A percentile compares a stretch with the other conserved stretches of the same genome.
These are phyloP conservation scores for Mycalesis mineus DNA, from an alignment of 2,888 invertebrate species.

Conservation along the genomic window DNA sequence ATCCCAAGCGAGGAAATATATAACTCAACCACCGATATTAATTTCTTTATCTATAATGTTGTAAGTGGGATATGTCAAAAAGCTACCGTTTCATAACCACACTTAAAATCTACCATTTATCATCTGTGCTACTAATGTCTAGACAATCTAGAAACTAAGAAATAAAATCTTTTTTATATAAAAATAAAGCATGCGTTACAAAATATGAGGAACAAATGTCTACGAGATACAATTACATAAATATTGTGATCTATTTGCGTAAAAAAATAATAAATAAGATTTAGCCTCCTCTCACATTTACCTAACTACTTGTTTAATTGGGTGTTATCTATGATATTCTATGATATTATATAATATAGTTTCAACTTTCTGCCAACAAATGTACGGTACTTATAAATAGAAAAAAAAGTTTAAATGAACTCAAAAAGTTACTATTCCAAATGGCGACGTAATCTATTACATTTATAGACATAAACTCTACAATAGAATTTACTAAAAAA, in stretches of 20 bases:
- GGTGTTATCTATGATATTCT: conserved; percentile 10
- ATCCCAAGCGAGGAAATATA: conserved; percentile 21
- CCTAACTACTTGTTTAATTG: conserved; percentile 24
- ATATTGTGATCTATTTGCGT: conserved; percentile 29
- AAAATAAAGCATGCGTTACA: conserved; percentile 19
- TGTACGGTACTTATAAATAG: conserved; percentile 6
- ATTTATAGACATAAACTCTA: conserved; percentile 1
- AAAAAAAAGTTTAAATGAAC: conserved; percentile 10
- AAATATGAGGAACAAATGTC: conserved; percentile 48
- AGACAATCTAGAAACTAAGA: conserved; percentile 10
- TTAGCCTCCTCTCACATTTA: conserved; percentile 37
- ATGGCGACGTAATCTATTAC: conserved; percentile 11
- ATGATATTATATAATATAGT: conserved; percentile 11
- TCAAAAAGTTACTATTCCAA: conserved; percentile 19
- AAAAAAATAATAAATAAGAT: conserved; percentile 47
- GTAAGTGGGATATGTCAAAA: conserved; percentile 24
- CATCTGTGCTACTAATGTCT: conserved; percentile 20
- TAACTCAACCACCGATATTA: conserved; percentile 24
- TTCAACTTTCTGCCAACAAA: conserved; percentile 22
- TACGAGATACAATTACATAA: conserved; percentile 37
- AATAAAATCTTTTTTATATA: conserved; percentile 8
- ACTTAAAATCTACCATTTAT: conserved; percentile 25
- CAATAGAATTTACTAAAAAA: background rate
- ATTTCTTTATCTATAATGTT: conserved; percentile 14
- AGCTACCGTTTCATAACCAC: conserved; percentile 21